Conservation (phyloP, 1,140 invertebrate species). For the Heliconius himera region DNA sequence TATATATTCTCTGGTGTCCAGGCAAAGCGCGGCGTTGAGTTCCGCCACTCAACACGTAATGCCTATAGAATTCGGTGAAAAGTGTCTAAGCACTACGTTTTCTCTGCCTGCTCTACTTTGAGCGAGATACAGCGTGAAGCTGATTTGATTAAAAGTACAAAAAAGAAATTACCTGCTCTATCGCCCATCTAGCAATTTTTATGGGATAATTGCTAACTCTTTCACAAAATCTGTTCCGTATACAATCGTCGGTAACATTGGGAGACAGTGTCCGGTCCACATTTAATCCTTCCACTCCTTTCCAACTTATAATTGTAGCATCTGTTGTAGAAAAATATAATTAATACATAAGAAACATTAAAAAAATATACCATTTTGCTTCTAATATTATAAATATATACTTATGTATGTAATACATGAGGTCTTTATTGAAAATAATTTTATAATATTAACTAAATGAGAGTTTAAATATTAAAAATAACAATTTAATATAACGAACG, state of each 20-base stretch:
- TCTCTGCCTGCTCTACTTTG: no score
- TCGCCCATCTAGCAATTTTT: neutral
- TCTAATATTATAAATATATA: neutral
- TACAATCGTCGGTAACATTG: neutral
- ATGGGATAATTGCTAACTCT: neutral
- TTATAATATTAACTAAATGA: neutral
- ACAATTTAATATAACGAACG: neutral
- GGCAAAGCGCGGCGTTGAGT: no score
- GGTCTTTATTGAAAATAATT: neutral
- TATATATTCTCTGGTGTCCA: no score
- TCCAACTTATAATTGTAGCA: neutral
- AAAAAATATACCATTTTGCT: neutral
- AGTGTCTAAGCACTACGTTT: no score
- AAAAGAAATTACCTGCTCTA: neutral
- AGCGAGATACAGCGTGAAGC: no score
- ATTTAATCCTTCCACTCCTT: neutral
- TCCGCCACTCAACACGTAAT: no score
- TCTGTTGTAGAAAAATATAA: neutral
- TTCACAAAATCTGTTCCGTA: neutral
- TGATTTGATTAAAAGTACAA: no score
- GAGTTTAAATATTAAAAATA: neutral
- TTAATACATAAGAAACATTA: neutral
- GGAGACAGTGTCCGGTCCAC: neutral
- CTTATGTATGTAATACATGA: neutral
- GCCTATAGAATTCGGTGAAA: no score